Evolutionary conservation across 1,140 invertebrate species (phyloP), one percentile per base, ranked within the genome.

Genomic region (Drosophila repleta): DNA sequence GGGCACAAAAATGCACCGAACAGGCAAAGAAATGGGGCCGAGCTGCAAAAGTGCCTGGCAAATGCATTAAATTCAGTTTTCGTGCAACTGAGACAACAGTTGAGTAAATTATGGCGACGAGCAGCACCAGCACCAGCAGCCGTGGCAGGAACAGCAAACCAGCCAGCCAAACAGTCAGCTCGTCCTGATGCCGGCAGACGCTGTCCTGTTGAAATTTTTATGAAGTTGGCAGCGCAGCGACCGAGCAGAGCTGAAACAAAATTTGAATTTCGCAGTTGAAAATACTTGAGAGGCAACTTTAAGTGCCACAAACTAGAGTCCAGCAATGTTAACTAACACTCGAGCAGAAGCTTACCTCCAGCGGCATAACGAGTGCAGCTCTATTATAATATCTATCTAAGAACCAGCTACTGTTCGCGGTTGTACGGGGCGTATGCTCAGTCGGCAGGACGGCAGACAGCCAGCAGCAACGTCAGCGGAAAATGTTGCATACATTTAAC

Each of bases 51-150:
- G 82, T 78, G 82, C 66, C 83, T 76, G 61, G 78, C 32, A 64
- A 85, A 85, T 79, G 82, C 82, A 85, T 85, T 87, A 85, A 85
- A 85, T 85, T 85, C 82, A 85, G 82, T 85, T 85, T 79, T 78
- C 82, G 73, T 85, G 82, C 82, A 87, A 85, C 82, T 85, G 82
- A 85, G 82, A 85, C 82, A 85, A 87, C 82, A 81, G 82, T 85
- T 85, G 82, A 85, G 82, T 85, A 85, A 85, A 85, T 85, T 85
- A 85, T 85, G 82, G 82, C 82, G 68, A 87, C 74, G 70, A 78
- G 74, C 69, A 75, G 43, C 37, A 60, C 64, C 4, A 15, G 74
- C 74, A 75, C 32, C 37, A 60, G 69, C 39, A 49, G 26, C 48
- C 15, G 39, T 11, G 10, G 32, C 32, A 35, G 32, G 32, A 35